Evolutionary conservation across 2,113 vertebrate species (phyloP).

Genomic region (Sinocyclocheilus anshuiensis): DNA sequence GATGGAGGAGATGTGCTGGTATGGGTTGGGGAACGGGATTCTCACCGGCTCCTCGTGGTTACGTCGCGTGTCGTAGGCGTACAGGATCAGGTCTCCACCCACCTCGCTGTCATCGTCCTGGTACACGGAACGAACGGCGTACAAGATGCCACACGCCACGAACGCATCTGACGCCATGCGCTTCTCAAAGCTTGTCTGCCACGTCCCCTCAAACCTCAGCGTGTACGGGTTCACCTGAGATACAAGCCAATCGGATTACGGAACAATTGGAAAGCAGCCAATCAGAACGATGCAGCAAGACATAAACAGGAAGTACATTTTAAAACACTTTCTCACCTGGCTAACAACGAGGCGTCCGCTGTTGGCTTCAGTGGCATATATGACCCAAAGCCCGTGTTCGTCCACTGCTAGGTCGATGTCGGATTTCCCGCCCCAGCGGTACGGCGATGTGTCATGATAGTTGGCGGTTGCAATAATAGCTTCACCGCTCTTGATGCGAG

Average conservation of each 20-base stretch:
- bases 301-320: neutral
- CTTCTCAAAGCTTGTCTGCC: slow-evolving; percentile 93
- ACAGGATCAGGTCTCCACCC: slow-evolving; percentile 86
- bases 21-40: slow-evolving; percentile 91
- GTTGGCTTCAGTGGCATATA: slow-evolving; percentile 92
- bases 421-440: slow-evolving; percentile 94
- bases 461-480: slow-evolving; percentile 91
- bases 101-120: slow-evolving; percentile 91
- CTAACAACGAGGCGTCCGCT: slow-evolving; percentile 89
- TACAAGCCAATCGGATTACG: neutral
- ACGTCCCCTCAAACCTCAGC: slow-evolving; percentile 90
- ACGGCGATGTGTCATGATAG: slow-evolving; percentile 93
- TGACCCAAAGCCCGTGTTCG: slow-evolving; percentile 93
- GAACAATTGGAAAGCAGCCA: neutral
- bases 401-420: slow-evolving; percentile 95
- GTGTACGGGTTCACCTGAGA: slow-evolving; percentile 91
- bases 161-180: slow-evolving; percentile 92
- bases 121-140: slow-evolving; percentile 89
- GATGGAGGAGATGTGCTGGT: slow-evolving; percentile 93
- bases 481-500: slow-evolving; percentile 95
- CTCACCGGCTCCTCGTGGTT: slow-evolving; percentile 82
- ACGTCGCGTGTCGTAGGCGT: slow-evolving; percentile 89
- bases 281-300: neutral
- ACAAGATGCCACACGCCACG: slow-evolving; percentile 93
- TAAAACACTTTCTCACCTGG: slow-evolving; percentile 75